These are phyloP conservation scores for Calonectris borealis DNA, from an alignment of 2,113 vertebrate species.

Conservation along the genomic window DNA sequence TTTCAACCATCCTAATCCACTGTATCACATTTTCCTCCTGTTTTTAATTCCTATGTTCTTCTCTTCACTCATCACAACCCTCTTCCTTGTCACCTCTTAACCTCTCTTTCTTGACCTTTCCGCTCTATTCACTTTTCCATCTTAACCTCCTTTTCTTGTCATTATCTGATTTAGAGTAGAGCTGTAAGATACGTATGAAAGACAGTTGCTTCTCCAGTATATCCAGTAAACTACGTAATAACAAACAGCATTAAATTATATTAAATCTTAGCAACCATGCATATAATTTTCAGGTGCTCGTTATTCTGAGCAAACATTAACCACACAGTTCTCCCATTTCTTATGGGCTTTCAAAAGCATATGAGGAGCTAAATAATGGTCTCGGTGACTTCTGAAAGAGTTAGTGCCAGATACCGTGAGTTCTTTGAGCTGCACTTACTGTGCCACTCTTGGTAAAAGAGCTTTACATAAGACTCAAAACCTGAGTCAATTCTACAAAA, in stretches of 20 bases:
- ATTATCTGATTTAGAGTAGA: not conserved
- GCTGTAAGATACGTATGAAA: not conserved
- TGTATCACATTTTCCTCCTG: not conserved
- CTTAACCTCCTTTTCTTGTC: conserved; percentile 9
- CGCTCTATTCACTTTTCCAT: not conserved
- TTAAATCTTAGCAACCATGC: not conserved
- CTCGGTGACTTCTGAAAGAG: not conserved
- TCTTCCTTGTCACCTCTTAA: conserved; percentile 11
- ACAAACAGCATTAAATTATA: not conserved
- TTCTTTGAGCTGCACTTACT: not conserved
- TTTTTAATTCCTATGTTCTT: not conserved
- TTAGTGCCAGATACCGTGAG: not conserved
- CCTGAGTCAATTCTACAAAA: not conserved
- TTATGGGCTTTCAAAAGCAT: not conserved
- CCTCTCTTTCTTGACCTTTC: conserved; percentile 15
- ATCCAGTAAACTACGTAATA: not conserved
- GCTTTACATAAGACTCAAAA: not conserved
- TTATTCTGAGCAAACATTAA: not conserved
- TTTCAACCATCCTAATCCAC: not conserved
- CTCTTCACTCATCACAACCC: conserved; percentile 22
- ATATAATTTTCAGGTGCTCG: not conserved
- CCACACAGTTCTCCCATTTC: not conserved
- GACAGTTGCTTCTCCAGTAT: not conserved
- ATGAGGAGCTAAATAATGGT: not conserved
- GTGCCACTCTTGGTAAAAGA: not conserved